These are phyloP conservation scores for Musca domestica DNA, from an alignment of 1,140 invertebrate genomes.

Conservation along the genomic window DNA sequence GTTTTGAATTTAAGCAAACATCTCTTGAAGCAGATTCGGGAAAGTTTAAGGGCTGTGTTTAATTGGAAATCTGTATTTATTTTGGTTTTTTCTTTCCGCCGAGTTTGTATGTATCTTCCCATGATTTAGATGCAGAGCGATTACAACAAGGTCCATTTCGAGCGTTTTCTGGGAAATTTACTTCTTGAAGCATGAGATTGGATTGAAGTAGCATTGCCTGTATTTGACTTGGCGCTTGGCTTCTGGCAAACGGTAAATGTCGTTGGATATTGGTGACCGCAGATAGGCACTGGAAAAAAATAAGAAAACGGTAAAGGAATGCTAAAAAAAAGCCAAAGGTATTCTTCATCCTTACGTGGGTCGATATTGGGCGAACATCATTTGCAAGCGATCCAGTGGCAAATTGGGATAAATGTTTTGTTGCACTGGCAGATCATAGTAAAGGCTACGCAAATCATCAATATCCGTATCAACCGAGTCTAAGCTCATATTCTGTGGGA, in stretches of 20 bases:
- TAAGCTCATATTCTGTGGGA: not conserved
- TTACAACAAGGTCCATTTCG: too few species aligned
- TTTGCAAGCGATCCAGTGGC: constrained; percentile 47
- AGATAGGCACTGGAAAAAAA: constrained; percentile 32
- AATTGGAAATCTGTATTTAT: not conserved
- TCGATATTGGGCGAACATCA: constrained; percentile 47
- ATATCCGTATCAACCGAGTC: constrained; percentile 17
- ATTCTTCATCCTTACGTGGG: constrained; percentile 39
- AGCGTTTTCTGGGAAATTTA: constrained; percentile 53
- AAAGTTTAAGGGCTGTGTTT: not conserved
- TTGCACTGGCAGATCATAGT: constrained; percentile 42
- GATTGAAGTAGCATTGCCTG: constrained; percentile 68
- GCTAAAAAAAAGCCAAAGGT: not conserved
- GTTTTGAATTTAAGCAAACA: not conserved
- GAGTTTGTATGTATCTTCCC: constrained; percentile 20
- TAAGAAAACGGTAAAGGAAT: not conserved
- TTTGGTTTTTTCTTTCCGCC: constrained; percentile 18
- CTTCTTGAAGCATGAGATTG: constrained; percentile 70
- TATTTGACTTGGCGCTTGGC: constrained; percentile 57
- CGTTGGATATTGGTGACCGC: constrained; percentile 44
- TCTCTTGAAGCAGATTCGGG: constrained; percentile 9
- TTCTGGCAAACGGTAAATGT: constrained; percentile 45
- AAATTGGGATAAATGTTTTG: constrained; percentile 38
- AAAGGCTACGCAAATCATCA: constrained; percentile 27
- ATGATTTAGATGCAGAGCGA: too few species aligned